Evolutionary conservation across 2,888 invertebrate genomes (phyloP).

Genomic region (Drosophila kokeensis): DNA sequence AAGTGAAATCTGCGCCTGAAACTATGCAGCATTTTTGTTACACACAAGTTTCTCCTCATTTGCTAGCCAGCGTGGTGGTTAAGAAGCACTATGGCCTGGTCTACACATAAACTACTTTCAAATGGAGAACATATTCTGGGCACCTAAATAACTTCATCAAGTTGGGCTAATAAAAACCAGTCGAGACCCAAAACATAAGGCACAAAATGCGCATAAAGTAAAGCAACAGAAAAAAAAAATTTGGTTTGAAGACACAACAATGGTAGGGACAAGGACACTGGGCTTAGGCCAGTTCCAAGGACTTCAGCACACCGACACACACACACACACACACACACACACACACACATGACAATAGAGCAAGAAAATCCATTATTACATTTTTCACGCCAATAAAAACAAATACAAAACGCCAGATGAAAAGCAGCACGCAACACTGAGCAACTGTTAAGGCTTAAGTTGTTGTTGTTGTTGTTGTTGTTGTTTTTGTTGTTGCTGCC

Average conservation of each 20-base stretch:
- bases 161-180: slow-evolving; percentile 41
- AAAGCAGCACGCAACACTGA: slow-evolving; percentile 38
- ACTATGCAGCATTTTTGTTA: slow-evolving; percentile 26
- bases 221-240: slow-evolving; percentile 22
- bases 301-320: slow-evolving; percentile 16
- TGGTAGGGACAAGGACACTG: slow-evolving; percentile 22
- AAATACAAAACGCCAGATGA: slow-evolving; percentile 64
- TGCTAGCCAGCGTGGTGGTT: background rate
- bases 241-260: slow-evolving; percentile 33
- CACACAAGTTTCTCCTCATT: slow-evolving; percentile 1
- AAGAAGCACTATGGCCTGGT: slow-evolving; percentile 9
- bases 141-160: slow-evolving; percentile 70
- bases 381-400: slow-evolving; percentile 81
- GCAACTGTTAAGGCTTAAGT: slow-evolving; percentile 56
- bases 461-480: slow-evolving; percentile 27
- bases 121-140: slow-evolving; percentile 26
- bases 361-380: slow-evolving; percentile 69
- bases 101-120: slow-evolving; percentile 39
- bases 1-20: slow-evolving; percentile 13
- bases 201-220: slow-evolving; percentile 35
- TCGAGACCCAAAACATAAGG: slow-evolving; percentile 30
- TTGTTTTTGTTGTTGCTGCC: slow-evolving; percentile 19
- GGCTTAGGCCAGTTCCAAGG: slow-evolving; percentile 33
- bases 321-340: slow-evolving; percentile 18
- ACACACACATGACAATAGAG: slow-evolving; percentile 3